Percentiles rank a stretch among this genome's conserved stretches.
Conservation (phyloP, 2,888 invertebrate species). For the Coenonympha arcania region DNA sequence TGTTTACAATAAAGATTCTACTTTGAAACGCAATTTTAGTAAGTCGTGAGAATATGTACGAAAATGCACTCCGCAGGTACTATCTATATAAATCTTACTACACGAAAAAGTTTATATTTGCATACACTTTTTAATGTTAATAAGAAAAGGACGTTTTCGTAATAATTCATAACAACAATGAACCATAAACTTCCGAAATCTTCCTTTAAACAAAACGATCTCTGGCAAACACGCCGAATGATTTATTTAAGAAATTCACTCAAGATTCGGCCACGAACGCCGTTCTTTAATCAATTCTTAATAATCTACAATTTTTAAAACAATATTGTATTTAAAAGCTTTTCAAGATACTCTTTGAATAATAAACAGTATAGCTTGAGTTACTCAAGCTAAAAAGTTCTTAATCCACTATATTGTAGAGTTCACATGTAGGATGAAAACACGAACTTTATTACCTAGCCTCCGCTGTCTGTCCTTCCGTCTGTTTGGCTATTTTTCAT, state of each 20-base stretch:
- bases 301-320: conserved; percentile 29
- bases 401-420: too few relatives aligned
- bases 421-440: too few relatives aligned
- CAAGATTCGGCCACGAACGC: conserved; percentile 43
- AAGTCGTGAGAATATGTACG: too few relatives aligned
- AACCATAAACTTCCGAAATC: conserved; percentile 42
- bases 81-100: background rate
- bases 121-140: background rate
- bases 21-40: too few relatives aligned
- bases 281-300: conserved; percentile 39
- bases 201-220: conserved; percentile 57
- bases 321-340: conserved; percentile 8
- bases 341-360: too few relatives aligned
- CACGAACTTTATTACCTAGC: too few relatives aligned
- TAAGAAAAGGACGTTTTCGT: conserved; percentile 2
- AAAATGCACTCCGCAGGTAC: too few relatives aligned
- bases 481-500: too few relatives aligned
- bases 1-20: too few relatives aligned
- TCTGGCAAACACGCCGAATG: conserved; percentile 47
- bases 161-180: conserved; percentile 41
- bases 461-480: too few relatives aligned
- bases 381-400: too few relatives aligned
- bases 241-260: conserved; percentile 40
- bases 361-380: too few relatives aligned
- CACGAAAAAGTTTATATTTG: background rate